Base-by-base conservation (phyloP, 2,797 vertebrate species). In the Parauchenoglanis ngamensis region DNA sequence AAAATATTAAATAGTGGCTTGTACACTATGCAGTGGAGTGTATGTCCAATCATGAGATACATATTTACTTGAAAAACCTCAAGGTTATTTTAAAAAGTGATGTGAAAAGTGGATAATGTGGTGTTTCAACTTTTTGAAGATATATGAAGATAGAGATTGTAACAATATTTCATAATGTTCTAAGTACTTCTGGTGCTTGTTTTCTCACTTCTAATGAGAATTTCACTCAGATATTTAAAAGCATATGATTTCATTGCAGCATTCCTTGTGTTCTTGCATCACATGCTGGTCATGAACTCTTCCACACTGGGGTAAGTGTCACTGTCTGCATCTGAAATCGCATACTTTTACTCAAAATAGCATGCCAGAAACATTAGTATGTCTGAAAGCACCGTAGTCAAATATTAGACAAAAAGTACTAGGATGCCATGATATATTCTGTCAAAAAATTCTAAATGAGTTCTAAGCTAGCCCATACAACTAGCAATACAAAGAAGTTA, bases 211-310 rank as follows among this genome's bases (percentile, higher is more conserved):
- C 8, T 67, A 67, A 49, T 83, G 44, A 15, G 59, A 46, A 81
- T 65, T 63, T 40, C 13, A 46, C 49, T 77, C 15, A 19, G 76
- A n/a, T 21, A 17, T 70, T 52, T 70, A 83, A 28, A 63, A 56
- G 65, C 12, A 40, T 15, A 72, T 84, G 31, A 57, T 90, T 90
- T 91, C 84, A 83, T 57, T 76, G 86, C 86, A 86, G 81, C 63
- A 56, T 31, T 83, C 35, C 65, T 90, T 87, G 84, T 86, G 75
- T 73, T 83, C 84, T 90, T 91, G 89, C 87, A 85, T 90, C 81
- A 89, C 89, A 89, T 83, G 81, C 67, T 88, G 86, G 76, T 86
- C 87, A 89, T 88, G 86, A 88, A 87, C 54, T 61, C 65, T 86
- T 86, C 76, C 84, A 52, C 44, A 46, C 77, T 87, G 52, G 76